These are phyloP conservation scores for Lepas anatifera DNA, from an alignment of 2,888 invertebrate species.

Conservation along the genomic window DNA sequence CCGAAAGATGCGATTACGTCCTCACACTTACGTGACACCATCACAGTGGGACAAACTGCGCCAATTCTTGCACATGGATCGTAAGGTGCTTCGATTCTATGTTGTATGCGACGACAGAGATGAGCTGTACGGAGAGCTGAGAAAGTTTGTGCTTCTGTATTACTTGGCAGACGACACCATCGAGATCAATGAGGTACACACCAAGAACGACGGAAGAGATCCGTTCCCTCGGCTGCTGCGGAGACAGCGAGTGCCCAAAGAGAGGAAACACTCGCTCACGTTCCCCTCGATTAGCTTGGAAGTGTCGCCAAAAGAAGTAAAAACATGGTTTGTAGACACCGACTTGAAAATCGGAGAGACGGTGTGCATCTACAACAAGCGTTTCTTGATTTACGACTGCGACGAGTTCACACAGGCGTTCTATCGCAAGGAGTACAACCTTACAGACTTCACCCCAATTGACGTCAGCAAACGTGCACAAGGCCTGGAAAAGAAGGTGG, in stretches of 20 bases:
- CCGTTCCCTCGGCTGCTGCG: conserved; percentile 59
- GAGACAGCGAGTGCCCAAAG: conserved; percentile 62
- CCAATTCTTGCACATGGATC: conserved; percentile 62
- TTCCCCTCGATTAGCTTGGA: background rate
- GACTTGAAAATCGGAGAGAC: background rate
- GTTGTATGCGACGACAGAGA: conserved; percentile 41
- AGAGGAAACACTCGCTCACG: conserved; percentile 48
- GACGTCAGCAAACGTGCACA: conserved; percentile 27
- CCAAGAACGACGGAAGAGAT: conserved; percentile 59
- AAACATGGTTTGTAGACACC: background rate
- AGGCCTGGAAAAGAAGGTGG: background rate
- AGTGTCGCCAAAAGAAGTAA: background rate
- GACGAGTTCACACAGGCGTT: conserved; percentile 67
- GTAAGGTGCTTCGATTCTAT: conserved; percentile 54
- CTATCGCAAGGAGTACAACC: conserved; percentile 42
- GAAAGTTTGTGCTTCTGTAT: conserved; percentile 55
- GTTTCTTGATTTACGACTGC: conserved; percentile 62
- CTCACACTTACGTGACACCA: background rate
- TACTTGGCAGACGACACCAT: conserved; percentile 71
- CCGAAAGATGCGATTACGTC: conserved; percentile 13
- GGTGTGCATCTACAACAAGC: background rate
- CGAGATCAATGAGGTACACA: conserved; percentile 58
- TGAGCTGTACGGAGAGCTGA: conserved; percentile 35
- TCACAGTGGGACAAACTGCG: conserved; percentile 43
- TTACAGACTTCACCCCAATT: conserved; percentile 35